These are phyloP conservation scores for Lagodon rhomboides DNA, from an alignment of 2,797 vertebrate genomes.

Conservation along the genomic window DNA sequence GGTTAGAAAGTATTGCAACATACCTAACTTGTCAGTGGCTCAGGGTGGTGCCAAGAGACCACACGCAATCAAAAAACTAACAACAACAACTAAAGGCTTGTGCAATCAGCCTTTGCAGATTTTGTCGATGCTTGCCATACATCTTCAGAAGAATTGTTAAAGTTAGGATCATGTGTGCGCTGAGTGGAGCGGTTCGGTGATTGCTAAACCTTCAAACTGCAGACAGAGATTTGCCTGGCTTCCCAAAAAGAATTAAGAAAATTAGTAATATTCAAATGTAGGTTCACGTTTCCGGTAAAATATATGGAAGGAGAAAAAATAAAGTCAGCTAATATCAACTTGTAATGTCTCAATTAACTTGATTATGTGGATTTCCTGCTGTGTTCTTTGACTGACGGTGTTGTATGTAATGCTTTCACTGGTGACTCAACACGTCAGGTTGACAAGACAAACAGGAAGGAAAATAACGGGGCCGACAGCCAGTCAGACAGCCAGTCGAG, in stretches of 20 bases:
- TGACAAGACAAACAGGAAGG: constrained; percentile 81
- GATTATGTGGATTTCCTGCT: neutral
- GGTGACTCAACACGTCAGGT: constrained; percentile 63
- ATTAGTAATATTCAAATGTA: too few relatives aligned
- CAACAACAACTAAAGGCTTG: neutral
- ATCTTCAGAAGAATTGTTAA: neutral
- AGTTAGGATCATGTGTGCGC: neutral
- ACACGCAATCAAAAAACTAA: neutral
- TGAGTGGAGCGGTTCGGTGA: too few relatives aligned
- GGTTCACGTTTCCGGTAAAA: too few relatives aligned
- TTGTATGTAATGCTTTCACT: constrained; percentile 33
- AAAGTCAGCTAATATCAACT: neutral
- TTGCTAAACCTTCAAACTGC: too few relatives aligned
- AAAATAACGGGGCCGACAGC: constrained; percentile 80
- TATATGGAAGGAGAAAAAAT: too few relatives aligned
- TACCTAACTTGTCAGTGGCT: neutral
- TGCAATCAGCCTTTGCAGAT: neutral
- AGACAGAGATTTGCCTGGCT: too few relatives aligned
- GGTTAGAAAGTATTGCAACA: constrained; percentile 1
- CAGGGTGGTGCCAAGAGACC: neutral
- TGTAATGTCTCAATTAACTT: neutral
- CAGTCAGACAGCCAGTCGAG: constrained; percentile 82
- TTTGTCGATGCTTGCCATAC: neutral
- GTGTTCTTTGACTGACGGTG: constrained; percentile 5
- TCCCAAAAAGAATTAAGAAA: too few relatives aligned